Percentiles rank a stretch among this genome's conserved stretches.
Evolutionary conservation across 2,113 vertebrate genomes (phyloP).

Genomic region (Ceyx margarethae): DNA sequence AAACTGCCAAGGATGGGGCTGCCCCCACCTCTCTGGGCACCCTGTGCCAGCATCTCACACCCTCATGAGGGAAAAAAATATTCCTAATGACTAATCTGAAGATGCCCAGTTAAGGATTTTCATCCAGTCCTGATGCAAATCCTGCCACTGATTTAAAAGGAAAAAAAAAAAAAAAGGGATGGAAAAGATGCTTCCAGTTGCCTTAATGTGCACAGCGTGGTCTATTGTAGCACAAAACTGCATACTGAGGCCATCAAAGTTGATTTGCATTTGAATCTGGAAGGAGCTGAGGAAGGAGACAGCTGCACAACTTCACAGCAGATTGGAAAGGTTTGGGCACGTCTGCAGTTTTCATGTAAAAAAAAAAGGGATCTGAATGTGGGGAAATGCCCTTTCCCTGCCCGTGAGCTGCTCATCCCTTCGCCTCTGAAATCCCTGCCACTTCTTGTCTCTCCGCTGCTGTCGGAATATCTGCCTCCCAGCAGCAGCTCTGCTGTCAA

Average conservation of each 20-base stretch:
- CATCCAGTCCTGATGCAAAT: background rate
- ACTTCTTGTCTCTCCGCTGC: background rate
- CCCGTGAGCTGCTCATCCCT: background rate
- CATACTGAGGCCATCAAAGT: constrained; percentile 46
- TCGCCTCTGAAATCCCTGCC: constrained; percentile 14
- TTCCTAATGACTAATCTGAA: background rate
- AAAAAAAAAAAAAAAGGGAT: background rate
- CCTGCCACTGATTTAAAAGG: background rate
- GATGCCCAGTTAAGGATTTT: background rate
- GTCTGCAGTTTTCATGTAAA: background rate
- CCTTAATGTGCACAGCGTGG: background rate
- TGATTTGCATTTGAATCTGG: constrained; percentile 58
- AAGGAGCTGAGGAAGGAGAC: constrained; percentile 47
- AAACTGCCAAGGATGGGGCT: too few species aligned
- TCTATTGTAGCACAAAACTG: constrained; percentile 31
- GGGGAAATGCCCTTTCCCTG: constrained; percentile 27
- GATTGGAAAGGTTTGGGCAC: constrained; percentile 1
- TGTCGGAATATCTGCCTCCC: background rate
- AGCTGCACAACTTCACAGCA: constrained; percentile 29
- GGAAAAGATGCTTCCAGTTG: constrained; percentile 12
- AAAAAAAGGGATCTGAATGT: background rate
- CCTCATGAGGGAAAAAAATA: too few species aligned
- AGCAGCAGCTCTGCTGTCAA: constrained; percentile 32
- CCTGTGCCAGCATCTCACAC: too few species aligned
- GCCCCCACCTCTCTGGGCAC: too few species aligned